Percentiles rank a stretch among this genome's conserved stretches.
Conservation (phyloP, 1,140 invertebrate genomes). For the Aphaenogaster rudis region DNA sequence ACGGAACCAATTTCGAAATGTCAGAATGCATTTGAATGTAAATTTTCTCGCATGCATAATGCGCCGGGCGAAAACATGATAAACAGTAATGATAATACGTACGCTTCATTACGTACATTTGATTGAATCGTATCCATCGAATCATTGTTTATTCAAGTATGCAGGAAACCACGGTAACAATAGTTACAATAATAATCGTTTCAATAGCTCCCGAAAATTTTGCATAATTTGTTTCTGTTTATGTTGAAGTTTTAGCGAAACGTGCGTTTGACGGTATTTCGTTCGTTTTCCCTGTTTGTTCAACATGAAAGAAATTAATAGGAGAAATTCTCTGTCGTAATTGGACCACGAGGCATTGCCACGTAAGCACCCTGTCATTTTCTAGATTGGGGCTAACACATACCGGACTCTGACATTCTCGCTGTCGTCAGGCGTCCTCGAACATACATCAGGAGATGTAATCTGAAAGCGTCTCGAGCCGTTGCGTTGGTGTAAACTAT, state of each 20-base stretch:
- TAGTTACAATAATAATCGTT: constrained; percentile 47
- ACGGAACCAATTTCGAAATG: constrained; percentile 36
- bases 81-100: constrained; percentile 26
- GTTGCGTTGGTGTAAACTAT: constrained; percentile 63
- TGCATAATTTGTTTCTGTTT: neutral
- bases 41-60: constrained; percentile 45
- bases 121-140: constrained; percentile 40
- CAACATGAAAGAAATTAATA: constrained; percentile 25
- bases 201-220: constrained; percentile 16
- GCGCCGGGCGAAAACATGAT: constrained; percentile 27
- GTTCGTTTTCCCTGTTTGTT: neutral
- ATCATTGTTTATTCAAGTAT: constrained; percentile 40
- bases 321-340: constrained; percentile 40
- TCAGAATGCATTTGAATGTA: constrained; percentile 52
- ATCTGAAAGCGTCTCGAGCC: constrained; percentile 58
- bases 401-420: constrained; percentile 31
- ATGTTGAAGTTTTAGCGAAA: neutral
- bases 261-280: neutral
- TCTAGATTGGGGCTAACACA: constrained; percentile 47
- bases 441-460: constrained; percentile 56
- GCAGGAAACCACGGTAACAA: constrained; percentile 18
- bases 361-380: constrained; percentile 54
- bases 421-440: constrained; percentile 60
- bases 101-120: constrained; percentile 40
- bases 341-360: constrained; percentile 56